Conservation (phyloP, 2,797 vertebrate genomes). For the Phataginus tricuspis region DNA sequence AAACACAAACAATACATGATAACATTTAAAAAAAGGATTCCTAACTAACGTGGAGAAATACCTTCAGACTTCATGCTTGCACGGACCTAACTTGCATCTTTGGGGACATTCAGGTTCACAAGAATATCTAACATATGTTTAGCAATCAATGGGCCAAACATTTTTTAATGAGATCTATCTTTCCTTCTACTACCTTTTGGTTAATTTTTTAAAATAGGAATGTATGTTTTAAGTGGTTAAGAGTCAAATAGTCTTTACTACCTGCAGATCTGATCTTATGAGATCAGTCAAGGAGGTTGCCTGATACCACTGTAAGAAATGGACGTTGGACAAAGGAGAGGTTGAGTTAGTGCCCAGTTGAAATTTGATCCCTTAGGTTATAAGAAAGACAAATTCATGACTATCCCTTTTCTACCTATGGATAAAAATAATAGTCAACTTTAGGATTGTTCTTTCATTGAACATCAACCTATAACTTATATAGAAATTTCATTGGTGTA, state of each 20-base stretch:
- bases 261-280: not conserved
- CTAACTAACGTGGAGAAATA: not conserved
- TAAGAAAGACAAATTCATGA: not conserved
- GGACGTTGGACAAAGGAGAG: not conserved
- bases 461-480: not conserved
- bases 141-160: not conserved
- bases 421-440: not conserved
- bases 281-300: not conserved
- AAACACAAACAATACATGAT: not conserved
- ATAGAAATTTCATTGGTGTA: not conserved
- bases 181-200: not conserved
- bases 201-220: not conserved
- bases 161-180: not conserved
- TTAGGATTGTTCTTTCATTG: constrained; percentile 24
- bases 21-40: not conserved
- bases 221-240: not conserved
- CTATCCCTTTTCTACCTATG: not conserved
- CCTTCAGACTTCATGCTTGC: not conserved
- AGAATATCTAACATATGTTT: not conserved
- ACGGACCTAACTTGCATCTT: not conserved
- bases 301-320: not conserved
- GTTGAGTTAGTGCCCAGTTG: not conserved
- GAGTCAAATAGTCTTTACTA: not conserved
- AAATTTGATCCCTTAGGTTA: not conserved
- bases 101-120: not conserved